phyloP scores from a whole-genome alignment of 1,140 invertebrate genomes.

The Akabosia matsudoensis region DNA sequence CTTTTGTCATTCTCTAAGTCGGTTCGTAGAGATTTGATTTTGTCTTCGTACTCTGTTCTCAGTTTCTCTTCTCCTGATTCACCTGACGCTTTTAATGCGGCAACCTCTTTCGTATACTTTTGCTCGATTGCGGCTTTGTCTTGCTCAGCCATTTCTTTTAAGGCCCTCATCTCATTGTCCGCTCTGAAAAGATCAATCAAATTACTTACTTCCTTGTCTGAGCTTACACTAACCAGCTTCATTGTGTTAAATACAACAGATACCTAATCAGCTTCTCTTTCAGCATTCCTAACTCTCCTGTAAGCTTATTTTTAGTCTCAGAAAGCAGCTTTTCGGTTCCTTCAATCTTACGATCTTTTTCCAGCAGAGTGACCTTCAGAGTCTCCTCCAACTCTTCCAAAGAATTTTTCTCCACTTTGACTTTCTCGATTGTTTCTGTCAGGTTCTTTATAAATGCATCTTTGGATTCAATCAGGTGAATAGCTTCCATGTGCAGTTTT shows the following conservation, averaged over 20 bases:
- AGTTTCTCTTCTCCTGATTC: constrained; percentile 40
- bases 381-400: constrained; percentile 75
- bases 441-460: constrained; percentile 38
- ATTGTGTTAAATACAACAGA: neutral
- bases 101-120: constrained; percentile 40
- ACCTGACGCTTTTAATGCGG: constrained; percentile 11
- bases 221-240: neutral
- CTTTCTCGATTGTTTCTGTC: constrained; percentile 39
- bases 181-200: constrained; percentile 22
- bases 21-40: constrained; percentile 27
- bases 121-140: constrained; percentile 39
- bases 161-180: constrained; percentile 36
- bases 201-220: neutral
- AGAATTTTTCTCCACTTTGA: constrained; percentile 67
- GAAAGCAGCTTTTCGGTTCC: constrained; percentile 67
- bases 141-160: constrained; percentile 41
- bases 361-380: constrained; percentile 63
- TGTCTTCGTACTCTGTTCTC: constrained; percentile 39
- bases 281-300: constrained; percentile 52
- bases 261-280: constrained; percentile 43
- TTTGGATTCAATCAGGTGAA: constrained; percentile 42
- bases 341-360: constrained; percentile 71
- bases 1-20: constrained; percentile 70
- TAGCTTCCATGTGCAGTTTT: constrained; percentile 45
- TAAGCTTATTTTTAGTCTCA: constrained; percentile 67